These are phyloP conservation scores for Strix aluco DNA, from an alignment of 2,113 vertebrate species.

Conservation along the genomic window DNA sequence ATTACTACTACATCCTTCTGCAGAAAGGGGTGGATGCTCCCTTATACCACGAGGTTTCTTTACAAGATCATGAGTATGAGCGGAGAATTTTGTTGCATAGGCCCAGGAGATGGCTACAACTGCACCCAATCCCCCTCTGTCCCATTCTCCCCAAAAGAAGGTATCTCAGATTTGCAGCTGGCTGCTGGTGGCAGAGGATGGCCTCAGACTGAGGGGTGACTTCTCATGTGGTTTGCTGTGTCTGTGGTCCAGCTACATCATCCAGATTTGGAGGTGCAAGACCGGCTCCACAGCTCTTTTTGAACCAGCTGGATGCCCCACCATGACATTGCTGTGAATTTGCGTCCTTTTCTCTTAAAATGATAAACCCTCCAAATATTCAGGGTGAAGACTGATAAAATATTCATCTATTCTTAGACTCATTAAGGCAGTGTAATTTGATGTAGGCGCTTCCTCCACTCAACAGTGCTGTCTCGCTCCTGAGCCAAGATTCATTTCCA, in stretches of 20 bases:
- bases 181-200: not conserved
- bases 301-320: not conserved
- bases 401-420: not conserved
- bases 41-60: not conserved
- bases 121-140: not conserved
- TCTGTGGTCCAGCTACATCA: not conserved
- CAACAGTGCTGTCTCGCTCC: not conserved
- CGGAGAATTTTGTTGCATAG: not conserved
- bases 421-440: not conserved
- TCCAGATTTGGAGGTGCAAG: not conserved
- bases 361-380: not conserved
- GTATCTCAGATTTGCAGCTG: not conserved
- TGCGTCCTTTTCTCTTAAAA: not conserved
- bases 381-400: not conserved
- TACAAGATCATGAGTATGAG: not conserved
- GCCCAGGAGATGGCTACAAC: not conserved
- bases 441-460: not conserved
- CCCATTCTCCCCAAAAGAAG: not conserved
- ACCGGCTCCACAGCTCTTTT: accelerated
- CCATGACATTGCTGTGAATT: accelerated
- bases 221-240: not conserved
- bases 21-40: not conserved
- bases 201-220: not conserved
- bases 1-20: not conserved
- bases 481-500: constrained; percentile 11